phyloP scores from a whole-genome alignment of 2,113 vertebrate genomes.

The Amphiprion ocellaris region DNA sequence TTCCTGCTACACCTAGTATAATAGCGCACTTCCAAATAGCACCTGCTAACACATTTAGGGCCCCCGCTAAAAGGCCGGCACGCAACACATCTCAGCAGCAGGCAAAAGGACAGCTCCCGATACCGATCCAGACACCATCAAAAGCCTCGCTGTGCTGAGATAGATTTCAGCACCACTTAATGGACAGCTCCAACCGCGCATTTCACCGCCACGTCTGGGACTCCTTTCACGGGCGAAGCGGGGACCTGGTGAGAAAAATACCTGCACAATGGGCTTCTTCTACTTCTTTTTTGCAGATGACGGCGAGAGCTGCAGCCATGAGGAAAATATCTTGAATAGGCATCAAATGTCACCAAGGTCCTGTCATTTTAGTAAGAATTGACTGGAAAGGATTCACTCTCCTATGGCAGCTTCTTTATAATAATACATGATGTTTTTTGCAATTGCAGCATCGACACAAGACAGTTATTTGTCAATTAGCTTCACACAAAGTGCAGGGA shows the following conservation, averaged over 20 bases:
- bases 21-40: conserved; percentile 26
- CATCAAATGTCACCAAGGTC: conserved; percentile 29
- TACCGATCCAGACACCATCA: conserved; percentile 42
- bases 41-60: conserved; percentile 38
- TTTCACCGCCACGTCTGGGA: conserved; percentile 38
- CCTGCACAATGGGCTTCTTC: conserved; percentile 23
- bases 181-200: conserved; percentile 64
- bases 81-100: conserved; percentile 42
- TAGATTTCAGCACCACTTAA: conserved; percentile 71
- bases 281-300: background rate
- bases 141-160: conserved; percentile 44
- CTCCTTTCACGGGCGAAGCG: conserved; percentile 28
- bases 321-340: conserved; percentile 22
- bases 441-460: conserved; percentile 24
- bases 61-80: conserved; percentile 20
- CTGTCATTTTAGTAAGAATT: conserved; percentile 25
- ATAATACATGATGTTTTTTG: conserved; percentile 32
- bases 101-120: conserved; percentile 35
- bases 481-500: background rate
- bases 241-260: conserved; percentile 43
- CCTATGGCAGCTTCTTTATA: conserved; percentile 25
- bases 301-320: background rate
- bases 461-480: background rate
- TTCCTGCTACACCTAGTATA: conserved; percentile 11
- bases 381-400: background rate